phyloP scores from a whole-genome alignment of 2,113 vertebrate species.

The Uropsilus gracilis region DNA sequence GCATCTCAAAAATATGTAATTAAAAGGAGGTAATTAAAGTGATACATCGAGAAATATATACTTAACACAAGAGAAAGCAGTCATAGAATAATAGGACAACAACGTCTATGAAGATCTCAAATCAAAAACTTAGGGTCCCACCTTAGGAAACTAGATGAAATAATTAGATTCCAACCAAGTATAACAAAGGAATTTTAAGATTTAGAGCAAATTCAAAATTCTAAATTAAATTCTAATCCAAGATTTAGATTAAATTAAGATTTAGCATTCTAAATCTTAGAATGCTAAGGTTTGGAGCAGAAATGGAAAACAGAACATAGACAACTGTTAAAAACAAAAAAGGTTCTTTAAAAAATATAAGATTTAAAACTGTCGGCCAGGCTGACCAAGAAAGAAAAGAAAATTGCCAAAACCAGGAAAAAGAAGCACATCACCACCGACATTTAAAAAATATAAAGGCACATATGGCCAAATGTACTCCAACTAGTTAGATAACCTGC shows the following conservation, averaged over 20 bases:
- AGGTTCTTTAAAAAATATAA: constrained; percentile 9
- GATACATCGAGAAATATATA: background rate
- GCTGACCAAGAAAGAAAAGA: background rate
- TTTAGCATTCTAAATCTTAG: too few species aligned
- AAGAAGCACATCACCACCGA: background rate
- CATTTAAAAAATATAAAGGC: too few species aligned
- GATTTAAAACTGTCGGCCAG: background rate
- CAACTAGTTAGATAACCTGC: background rate
- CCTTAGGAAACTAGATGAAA: background rate
- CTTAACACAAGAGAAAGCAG: background rate
- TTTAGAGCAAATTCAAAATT: background rate
- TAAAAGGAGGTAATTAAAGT: background rate
- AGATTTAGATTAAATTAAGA: too few species aligned
- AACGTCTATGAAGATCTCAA: background rate
- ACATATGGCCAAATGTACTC: too few species aligned
- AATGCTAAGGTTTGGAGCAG: background rate
- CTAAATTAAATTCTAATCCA: too few species aligned
- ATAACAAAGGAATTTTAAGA: background rate
- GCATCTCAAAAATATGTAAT: constrained; percentile 13
- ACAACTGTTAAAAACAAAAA: background rate
- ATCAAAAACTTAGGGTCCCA: background rate
- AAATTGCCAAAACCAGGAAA: background rate
- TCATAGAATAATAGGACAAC: background rate
- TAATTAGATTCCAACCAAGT: background rate
- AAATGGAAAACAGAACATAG: background rate